Conservation (phyloP, 2,113 vertebrate genomes). For the Chitala chitala region DNA sequence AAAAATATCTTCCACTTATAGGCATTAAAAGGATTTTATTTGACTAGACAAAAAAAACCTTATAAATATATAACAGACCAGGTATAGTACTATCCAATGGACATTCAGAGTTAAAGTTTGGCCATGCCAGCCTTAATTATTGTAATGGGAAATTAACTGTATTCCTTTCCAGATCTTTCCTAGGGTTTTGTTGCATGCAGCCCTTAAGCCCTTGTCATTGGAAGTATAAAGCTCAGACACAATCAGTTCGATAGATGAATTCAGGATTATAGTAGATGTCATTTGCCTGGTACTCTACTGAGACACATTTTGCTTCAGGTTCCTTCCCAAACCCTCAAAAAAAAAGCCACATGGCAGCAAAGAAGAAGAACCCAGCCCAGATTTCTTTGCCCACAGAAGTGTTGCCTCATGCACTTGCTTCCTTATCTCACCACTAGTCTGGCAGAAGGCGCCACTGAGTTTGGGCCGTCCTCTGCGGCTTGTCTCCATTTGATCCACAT, state of each 20-base stretch:
- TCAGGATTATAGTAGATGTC: neutral
- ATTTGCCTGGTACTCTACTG: too few relatives aligned
- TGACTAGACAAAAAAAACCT: constrained; percentile 2
- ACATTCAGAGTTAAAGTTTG: too few relatives aligned
- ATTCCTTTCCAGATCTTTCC: too few relatives aligned
- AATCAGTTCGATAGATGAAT: neutral
- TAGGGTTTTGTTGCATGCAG: too few relatives aligned
- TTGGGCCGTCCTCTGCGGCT: too few relatives aligned
- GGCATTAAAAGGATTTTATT: constrained; percentile 1
- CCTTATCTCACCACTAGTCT: neutral
- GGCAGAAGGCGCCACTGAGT: neutral
- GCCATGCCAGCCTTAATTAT: too few relatives aligned
- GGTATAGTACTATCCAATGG: too few relatives aligned
- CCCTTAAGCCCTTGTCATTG: too few relatives aligned
- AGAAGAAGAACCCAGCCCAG: neutral
- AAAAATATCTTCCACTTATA: neutral
- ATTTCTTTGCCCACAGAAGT: neutral
- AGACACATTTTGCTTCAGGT: neutral
- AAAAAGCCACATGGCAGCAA: neutral
- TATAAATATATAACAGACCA: too few relatives aligned
- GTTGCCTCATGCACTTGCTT: neutral
- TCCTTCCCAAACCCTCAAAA: neutral
- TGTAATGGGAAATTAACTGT: too few relatives aligned
- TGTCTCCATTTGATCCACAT: constrained; percentile 13
- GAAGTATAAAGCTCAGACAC: neutral